Base-by-base conservation (phyloP, 2,888 invertebrate genomes). In the Metallyticus violacea region DNA sequence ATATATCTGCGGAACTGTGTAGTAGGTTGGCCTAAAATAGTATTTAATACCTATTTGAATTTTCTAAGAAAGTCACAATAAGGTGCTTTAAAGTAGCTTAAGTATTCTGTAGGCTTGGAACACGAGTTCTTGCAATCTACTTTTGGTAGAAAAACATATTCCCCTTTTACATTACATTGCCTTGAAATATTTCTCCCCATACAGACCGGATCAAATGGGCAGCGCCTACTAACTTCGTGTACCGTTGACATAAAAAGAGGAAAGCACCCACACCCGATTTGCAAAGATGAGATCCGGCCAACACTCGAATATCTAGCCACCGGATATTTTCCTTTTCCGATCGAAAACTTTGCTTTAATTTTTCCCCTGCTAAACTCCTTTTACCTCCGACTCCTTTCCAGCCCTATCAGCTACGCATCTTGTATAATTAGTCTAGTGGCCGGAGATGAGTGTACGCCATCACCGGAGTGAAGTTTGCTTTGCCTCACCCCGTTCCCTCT, bases 321-420 rank as follows among this genome's bases (percentile, higher is more conserved):
- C 82, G 82, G 82, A 82, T 82, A 82, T 82, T 82, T 82, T 29
- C 82, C 40, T 76, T 62, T 82, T 82, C 76, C 82, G 15, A 82
- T 82, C 82, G 82, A 82, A 62, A 82, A 82, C 82, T 76, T 81
- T 30, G 30, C 81, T 81, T 81, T 40, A 81, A 26, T 30, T 81
- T 81, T 62, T 62, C 40, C 40, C 40, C 40, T 15, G 40, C 40
- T 62, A 62, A 62, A 62, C 40, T 62, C 40, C n/a, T 30, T 81
- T 30, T 25, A 26, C 26, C 28, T 29, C 80, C 30, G 7, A n/a
- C 29, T 26, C 27, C 30, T 28, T 40, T n/a, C 29, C 40, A 29
- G 25, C 76, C 82, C 82, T 82, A 82, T 82, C 82, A 82, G 82
- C 9, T 22, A 76, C 76, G 82, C 62, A 26, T 82, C 82, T 82